Conservation (phyloP, 2,113 vertebrate species). For the Carlito syrichta region DNA sequence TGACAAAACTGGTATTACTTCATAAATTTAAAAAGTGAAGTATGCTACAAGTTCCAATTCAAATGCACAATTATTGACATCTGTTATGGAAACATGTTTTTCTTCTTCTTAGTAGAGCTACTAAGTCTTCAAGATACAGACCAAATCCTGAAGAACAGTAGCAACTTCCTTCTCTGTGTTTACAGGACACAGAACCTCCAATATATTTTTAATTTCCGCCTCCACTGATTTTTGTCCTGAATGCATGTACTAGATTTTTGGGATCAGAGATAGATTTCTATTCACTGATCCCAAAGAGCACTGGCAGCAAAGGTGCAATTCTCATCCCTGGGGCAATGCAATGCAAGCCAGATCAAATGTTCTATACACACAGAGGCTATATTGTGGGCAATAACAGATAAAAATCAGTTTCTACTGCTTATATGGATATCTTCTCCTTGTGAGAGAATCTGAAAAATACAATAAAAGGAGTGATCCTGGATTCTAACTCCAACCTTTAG, state of each 20-base stretch:
- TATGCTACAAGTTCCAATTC: neutral
- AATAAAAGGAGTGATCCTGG: neutral
- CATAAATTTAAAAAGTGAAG: neutral
- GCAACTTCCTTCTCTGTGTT: neutral
- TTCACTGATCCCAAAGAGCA: neutral
- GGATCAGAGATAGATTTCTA: neutral
- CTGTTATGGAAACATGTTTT: neutral
- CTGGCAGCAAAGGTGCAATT: neutral
- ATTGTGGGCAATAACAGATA: neutral
- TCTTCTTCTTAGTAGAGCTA: neutral
- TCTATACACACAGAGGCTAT: neutral
- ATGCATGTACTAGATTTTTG: neutral
- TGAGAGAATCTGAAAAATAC: neutral
- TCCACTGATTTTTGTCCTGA: neutral
- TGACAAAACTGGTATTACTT: neutral
- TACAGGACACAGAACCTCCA: neutral
- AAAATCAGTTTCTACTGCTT: neutral
- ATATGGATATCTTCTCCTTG: neutral
- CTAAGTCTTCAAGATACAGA: neutral
- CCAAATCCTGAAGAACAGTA: neutral
- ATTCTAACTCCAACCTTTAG: neutral
- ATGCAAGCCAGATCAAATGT: neutral
- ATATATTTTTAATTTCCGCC: neutral
- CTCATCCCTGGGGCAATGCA: neutral
- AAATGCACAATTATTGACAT: neutral